Base-by-base conservation (phyloP, 2,888 invertebrate species). In the Coecobrya sp. region DNA sequence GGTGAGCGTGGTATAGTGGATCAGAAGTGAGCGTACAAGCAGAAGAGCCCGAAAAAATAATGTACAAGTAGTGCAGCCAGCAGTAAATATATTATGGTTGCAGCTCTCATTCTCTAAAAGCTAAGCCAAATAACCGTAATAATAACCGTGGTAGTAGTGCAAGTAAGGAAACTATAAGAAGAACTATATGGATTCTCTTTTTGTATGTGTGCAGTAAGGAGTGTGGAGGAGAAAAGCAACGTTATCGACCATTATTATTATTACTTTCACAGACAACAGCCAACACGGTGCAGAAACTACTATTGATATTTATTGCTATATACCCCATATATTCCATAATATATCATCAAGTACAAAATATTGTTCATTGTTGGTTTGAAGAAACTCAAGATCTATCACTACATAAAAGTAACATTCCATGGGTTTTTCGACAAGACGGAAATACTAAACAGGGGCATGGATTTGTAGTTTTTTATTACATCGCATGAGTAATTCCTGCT, bases 201-300 rank as follows among this genome's bases (percentile, higher is more conserved):
- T 70, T 70, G 70, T 70, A n/a, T 36, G 52, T 70, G 76, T 55
- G 59, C 73, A 36, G 55, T 45, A 59, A 49, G 27, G 70, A 59
- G 55, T 16, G 82, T 52, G 27, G 30, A 82, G 49, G 11, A 85
- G 8, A 59, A 79, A 65, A 87, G 87, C 79, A 65, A 45, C 87
- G 81, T 62, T 84, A 88, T 88, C 88, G 81, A 81, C 89, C 84
- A 84, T 89, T 89, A 89, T 84, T 70, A 89, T 82, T 89, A 84
- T 89, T 89, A 84, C 73, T 89, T 82, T 73, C 62, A 84, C 62
- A 86, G 45, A 62, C 19, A 86, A 36, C 70, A 52, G 87, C 16
- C 68, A 85, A 79, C 62, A 42, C 84, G 59, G 55, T 59, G 79
- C 25, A 49, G 79, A 52, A 79, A 55, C 81, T 82, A 30, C 59